Percentiles rank a stretch among this genome's conserved stretches.
phyloP scores from a whole-genome alignment of 2,797 vertebrate genomes.

The Notoglanidium macrostoma region DNA sequence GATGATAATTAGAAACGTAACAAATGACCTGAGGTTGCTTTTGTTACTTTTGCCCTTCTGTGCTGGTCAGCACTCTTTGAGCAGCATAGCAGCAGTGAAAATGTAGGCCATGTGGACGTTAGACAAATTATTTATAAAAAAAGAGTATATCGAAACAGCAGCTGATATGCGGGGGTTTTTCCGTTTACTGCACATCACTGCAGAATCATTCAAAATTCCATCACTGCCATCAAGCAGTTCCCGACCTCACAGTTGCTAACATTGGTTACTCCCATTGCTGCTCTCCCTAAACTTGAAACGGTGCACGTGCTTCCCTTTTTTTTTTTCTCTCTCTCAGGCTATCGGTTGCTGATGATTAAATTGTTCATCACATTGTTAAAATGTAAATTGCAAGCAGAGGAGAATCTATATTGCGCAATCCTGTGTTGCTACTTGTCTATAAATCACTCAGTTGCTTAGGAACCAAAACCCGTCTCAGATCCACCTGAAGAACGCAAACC shows the following conservation, averaged over 20 bases:
- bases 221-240: not conserved
- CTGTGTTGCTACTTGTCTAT: not conserved
- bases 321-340: not conserved
- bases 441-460: not conserved
- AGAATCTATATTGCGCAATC: not conserved
- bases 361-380: not conserved
- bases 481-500: not conserved
- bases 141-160: not conserved
- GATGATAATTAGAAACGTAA: not conserved
- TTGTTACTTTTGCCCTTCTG: not conserved
- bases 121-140: constrained; percentile 2
- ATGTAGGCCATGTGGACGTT: not conserved
- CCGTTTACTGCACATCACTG: not conserved
- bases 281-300: not conserved
- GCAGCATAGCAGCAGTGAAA: not conserved
- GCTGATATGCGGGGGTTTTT: not conserved
- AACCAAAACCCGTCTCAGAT: not conserved
- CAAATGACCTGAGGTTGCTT: not conserved
- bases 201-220: not conserved
- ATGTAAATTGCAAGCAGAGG: not conserved
- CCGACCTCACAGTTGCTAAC: not conserved
- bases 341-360: not conserved
- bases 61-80: not conserved
- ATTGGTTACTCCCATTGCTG: not conserved
- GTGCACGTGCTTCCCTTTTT: not conserved